Base-by-base conservation (phyloP, 2,888 invertebrate genomes). In the Drosophila atripex region DNA sequence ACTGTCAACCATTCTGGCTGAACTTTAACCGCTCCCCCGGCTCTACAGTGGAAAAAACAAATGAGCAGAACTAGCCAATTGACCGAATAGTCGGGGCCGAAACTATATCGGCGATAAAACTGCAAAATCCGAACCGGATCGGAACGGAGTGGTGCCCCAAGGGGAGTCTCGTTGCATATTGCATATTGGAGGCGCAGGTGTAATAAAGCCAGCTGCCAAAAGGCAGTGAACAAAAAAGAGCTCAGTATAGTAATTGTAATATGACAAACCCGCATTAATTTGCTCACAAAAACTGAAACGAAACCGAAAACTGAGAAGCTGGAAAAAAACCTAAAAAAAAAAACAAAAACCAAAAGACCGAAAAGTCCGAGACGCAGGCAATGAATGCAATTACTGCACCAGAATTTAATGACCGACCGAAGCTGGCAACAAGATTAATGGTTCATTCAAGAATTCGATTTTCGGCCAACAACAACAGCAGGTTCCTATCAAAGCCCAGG, bases 391-490 rank as follows among this genome's bases (percentile, higher is more conserved):
- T 88, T 88, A 85, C 77, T 65, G 87, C 73, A 61, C 56, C 74
- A 28, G 68, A 79, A 87, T 87, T 87, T 88, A 85, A 85, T 88
- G 85, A 85, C 52, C 58, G 54, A 56, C 76, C 60, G 70, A 56
- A 65, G 84, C 84, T 78, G 87, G 80, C 80, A 80, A 75, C 78
- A 88, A 85, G 85, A 85, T 88, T 85, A 87, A 85, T 85, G 88
- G 86, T 82, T 82, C 86, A 88, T 88, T 85, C 87, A 85, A 88
- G 87, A 88, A 85, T 85, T 85, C 79, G 87, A 87, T 85, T 87
- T 85, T 88, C 73, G 76, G 74, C 47, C 51, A 41, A 41, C 18
- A 41, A 18, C 66, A 76, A 74, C 60, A 78, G 71, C 86, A 80
- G 82, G 76, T 80, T 85, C 82, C 76, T 78, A 87, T 76, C 82